A percentile compares a stretch with the other conserved stretches of the same genome.
These are phyloP conservation scores for Cryptocheilus praepositus DNA, from an alignment of 2,888 invertebrate species.

Conservation along the genomic window DNA sequence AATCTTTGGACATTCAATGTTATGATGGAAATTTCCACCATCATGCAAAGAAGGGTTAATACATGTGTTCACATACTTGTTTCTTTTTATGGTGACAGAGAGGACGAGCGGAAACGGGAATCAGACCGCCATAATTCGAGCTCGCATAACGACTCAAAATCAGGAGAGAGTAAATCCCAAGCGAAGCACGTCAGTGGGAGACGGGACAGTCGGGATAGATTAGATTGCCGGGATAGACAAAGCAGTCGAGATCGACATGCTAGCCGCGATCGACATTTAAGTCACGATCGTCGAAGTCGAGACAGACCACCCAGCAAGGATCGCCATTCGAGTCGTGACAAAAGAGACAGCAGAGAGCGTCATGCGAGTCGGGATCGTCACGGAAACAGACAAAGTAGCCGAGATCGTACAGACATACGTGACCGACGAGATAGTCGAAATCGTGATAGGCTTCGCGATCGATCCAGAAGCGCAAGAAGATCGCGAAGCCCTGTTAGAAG, in stretches of 20 bases:
- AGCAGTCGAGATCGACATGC: conserved; percentile 66
- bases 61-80: neutral
- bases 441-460: conserved; percentile 63
- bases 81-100: conserved; percentile 41
- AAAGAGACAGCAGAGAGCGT: conserved; percentile 66
- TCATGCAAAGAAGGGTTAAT: no score
- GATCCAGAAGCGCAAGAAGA: conserved; percentile 67
- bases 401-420: conserved; percentile 70
- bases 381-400: conserved; percentile 60
- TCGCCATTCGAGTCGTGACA: conserved; percentile 53
- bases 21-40: no score
- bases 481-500: conserved; percentile 68
- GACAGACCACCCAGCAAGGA: conserved; percentile 68
- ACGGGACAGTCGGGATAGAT: conserved; percentile 54
- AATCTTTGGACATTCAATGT: no score
- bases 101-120: conserved; percentile 64
- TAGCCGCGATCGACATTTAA: conserved; percentile 45
- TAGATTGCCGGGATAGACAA: conserved; percentile 58
- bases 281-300: conserved; percentile 52
- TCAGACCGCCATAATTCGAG: conserved; percentile 55
- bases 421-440: conserved; percentile 69
- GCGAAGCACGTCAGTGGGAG: conserved; percentile 41
- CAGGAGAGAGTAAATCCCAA: conserved; percentile 49
- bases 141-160: conserved; percentile 59
- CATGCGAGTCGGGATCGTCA: conserved; percentile 46